A percentile compares a stretch with the other conserved stretches of the same genome.
These are phyloP conservation scores for Metallyticus violacea DNA, from an alignment of 2,888 invertebrate genomes.

Conservation along the genomic window DNA sequence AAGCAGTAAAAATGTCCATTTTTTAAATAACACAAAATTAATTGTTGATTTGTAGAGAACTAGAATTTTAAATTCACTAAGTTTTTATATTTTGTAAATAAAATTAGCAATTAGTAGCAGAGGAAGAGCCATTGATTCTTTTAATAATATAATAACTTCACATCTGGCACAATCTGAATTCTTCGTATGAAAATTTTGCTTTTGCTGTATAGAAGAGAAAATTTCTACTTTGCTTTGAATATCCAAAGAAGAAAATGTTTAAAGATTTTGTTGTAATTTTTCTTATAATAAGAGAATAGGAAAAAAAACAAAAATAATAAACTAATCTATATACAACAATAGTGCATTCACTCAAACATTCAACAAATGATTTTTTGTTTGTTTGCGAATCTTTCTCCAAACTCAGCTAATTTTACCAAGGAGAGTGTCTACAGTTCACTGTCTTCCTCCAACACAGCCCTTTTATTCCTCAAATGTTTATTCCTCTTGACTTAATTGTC, in stretches of 20 bases:
- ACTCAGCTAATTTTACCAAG: background rate
- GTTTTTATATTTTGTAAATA: background rate
- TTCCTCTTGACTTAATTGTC: background rate
- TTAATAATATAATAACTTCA: background rate
- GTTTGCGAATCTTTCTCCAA: background rate
- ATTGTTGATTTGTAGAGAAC: background rate
- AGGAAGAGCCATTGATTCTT: background rate
- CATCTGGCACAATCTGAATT: no score
- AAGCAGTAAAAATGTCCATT: background rate
- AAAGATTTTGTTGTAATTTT: no score
- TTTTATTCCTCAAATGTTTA: background rate
- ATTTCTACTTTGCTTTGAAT: background rate
- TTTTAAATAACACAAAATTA: no score
- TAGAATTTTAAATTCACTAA: background rate
- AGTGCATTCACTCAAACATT: background rate
- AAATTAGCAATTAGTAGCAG: background rate
- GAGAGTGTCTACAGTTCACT: background rate
- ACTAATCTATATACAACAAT: background rate
- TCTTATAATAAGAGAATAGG: background rate
- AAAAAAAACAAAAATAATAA: background rate
- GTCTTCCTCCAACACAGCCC: background rate
- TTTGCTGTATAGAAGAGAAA: background rate
- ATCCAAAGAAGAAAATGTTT: background rate
- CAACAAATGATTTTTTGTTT: background rate
- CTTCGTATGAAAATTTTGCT: no score